phyloP scores from a whole-genome alignment of 2,888 invertebrate genomes.

The Ferdinandea cuprea region DNA sequence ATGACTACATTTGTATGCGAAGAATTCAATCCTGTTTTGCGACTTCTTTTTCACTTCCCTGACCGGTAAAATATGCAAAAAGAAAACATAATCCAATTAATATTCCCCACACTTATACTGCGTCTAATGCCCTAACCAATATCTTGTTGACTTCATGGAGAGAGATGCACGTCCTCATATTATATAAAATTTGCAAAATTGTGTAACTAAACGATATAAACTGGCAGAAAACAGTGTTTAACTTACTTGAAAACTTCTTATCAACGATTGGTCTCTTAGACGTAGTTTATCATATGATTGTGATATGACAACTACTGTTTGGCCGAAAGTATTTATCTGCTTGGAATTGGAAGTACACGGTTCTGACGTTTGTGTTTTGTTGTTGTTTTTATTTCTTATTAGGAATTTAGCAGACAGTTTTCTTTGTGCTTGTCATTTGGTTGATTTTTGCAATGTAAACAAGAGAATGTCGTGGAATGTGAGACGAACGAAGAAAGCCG shows the following conservation, averaged over 20 bases:
- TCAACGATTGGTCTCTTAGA: conserved; percentile 39
- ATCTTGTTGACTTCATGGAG: background rate
- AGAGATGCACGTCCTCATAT: conserved; percentile 8
- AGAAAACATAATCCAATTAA: conserved; percentile 56
- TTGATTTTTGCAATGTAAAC: conserved; percentile 40
- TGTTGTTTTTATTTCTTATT: conserved; percentile 27
- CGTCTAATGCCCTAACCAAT: background rate
- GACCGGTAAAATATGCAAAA: conserved; percentile 59
- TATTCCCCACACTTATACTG: conserved; percentile 43
- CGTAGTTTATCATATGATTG: conserved; percentile 61
- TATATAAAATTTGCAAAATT: conserved; percentile 19
- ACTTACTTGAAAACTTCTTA: conserved; percentile 59
- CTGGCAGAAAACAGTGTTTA: conserved; percentile 1
- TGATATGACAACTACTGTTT: conserved; percentile 59
- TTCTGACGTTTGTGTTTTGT: conserved; percentile 56
- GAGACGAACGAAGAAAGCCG: conserved; percentile 32
- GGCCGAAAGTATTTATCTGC: conserved; percentile 42
- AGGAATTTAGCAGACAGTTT: conserved; percentile 54
- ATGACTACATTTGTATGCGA: conserved; percentile 38
- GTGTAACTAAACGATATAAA: conserved; percentile 12
- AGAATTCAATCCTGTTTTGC: conserved; percentile 30
- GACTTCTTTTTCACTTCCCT: conserved; percentile 23
- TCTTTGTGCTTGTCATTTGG: conserved; percentile 68
- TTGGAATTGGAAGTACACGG: background rate
- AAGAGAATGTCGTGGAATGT: conserved; percentile 51